Evolutionary conservation across 2,113 vertebrate genomes (phyloP), one percentile per base, ranked within the genome.

Genomic region (Gallinago media): DNA sequence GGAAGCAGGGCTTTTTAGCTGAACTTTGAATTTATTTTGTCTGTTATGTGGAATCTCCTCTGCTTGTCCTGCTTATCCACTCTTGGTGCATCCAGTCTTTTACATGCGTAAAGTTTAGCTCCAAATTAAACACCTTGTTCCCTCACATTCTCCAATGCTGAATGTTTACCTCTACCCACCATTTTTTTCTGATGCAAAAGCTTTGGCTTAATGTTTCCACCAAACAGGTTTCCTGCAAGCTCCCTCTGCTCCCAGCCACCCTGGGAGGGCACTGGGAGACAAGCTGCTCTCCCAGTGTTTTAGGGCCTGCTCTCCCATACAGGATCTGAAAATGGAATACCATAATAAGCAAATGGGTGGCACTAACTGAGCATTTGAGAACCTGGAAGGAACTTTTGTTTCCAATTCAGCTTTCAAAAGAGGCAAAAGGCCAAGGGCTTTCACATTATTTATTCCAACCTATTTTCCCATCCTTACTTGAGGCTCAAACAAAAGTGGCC

Each of bases 401-500:
- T 95, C 91, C 87, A 96, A 55, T 89, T 91, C 80, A 91, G 80
- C 58, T 89, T 95, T 94, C 75, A 94, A 95, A 95, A 92, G 88
- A 96, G 96, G 91, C 88, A 79, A 91, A 96, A 94, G 66, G 91
- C 96, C 95, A 96, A 93, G 25, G 88, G 73, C 73, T 95, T 96
- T 96, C 68, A 1, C 80, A 65, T 94, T 96, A 96, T 96, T 97
- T 94, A 94, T 95, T 94, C 80, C 83, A 94, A 92, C 10, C 76
- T 74, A 84, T 96, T 96, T 96, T 94, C 94, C 91, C 91, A 94
- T 96, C 91, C 74, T 86, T 90, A 92, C 67, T 92, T 40, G 83
- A 94, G 73, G 54, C 94, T 94, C 70, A 85, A 86, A 97, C 94
- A 96, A 94, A 97, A 97, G 94, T 93, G 80, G 94, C 92, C 95